Evolutionary conservation across 2,888 invertebrate species (phyloP).

Genomic region (Parasteatoda lunata): DNA sequence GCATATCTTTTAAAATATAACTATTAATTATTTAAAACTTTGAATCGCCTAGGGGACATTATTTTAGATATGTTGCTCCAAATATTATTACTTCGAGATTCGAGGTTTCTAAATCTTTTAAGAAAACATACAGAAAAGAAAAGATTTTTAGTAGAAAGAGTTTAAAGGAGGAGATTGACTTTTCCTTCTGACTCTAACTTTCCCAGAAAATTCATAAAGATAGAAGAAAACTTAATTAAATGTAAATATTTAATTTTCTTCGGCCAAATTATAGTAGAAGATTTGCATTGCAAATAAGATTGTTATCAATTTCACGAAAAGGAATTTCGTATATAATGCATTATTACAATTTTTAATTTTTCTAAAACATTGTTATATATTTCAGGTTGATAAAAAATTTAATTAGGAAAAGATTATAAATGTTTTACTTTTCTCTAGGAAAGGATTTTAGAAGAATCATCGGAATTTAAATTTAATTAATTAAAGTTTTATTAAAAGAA

Average conservation of each 20-base stretch:
- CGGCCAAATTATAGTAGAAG: background rate
- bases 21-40: too few relatives aligned
- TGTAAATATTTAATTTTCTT: conserved; percentile 5
- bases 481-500: too few relatives aligned
- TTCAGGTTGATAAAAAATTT: background rate
- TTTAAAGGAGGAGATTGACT: background rate
- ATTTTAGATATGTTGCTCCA: too few relatives aligned
- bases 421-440: too few relatives aligned
- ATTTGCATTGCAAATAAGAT: conserved; percentile 3
- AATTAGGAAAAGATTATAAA: too few relatives aligned
- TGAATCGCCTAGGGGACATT: too few relatives aligned
- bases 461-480: too few relatives aligned
- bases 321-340: conserved; percentile 2
- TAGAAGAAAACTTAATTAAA: conserved; percentile 5
- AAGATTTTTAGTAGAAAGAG: background rate
- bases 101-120: background rate
- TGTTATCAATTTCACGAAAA: background rate
- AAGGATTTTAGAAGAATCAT: too few relatives aligned
- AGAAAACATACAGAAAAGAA: background rate
- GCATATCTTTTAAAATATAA: too few relatives aligned
- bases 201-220: background rate
- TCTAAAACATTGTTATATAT: background rate
- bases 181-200: background rate
- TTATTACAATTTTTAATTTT: background rate
- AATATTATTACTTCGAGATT: too few relatives aligned